phyloP scores from a whole-genome alignment of 2,797 vertebrate genomes.

The Pempheris klunzingeri region DNA sequence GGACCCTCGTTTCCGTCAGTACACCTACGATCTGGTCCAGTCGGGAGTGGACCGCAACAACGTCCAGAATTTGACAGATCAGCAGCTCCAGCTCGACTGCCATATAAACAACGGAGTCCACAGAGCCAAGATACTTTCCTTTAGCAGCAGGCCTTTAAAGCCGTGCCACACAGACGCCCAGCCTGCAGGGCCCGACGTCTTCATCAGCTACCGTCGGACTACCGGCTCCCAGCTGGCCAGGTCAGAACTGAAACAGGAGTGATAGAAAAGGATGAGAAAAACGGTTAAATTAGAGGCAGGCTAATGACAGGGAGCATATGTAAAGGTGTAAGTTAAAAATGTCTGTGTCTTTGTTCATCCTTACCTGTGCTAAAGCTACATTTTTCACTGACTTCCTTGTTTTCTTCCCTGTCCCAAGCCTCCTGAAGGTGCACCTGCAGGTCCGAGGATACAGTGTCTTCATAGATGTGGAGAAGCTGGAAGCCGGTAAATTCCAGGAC shows the following conservation, averaged over 20 bases:
- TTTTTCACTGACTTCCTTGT: not conserved
- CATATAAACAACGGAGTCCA: slow-evolving; percentile 90
- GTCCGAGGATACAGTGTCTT: slow-evolving; percentile 96
- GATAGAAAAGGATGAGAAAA: not conserved
- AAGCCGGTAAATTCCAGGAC: slow-evolving; percentile 96
- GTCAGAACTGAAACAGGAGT: slow-evolving; percentile 73
- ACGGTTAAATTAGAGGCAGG: not conserved
- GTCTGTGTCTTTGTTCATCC: not conserved
- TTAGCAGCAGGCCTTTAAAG: slow-evolving; percentile 84
- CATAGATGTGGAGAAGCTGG: slow-evolving; percentile 98
- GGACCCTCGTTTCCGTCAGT: slow-evolving; percentile 95
- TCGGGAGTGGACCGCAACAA: slow-evolving; percentile 91
- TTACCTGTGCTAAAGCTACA: not conserved
- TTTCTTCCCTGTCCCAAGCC: slow-evolving; percentile 77
- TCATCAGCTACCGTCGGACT: slow-evolving; percentile 96
- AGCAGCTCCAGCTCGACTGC: slow-evolving; percentile 94
- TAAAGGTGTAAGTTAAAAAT: not conserved
- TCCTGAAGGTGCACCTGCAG: slow-evolving; percentile 98
- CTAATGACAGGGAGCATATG: too few relatives aligned
- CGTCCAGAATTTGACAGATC: slow-evolving; percentile 90
- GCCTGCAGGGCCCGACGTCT: slow-evolving; percentile 91
- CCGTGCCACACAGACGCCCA: slow-evolving; percentile 84
- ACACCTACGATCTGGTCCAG: slow-evolving; percentile 94
- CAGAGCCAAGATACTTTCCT: slow-evolving; percentile 90
- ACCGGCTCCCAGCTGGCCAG: slow-evolving; percentile 97